Evolutionary conservation across 2,797 vertebrate genomes (phyloP), one percentile per base, ranked within the genome.

Genomic region (Sebastes steindachneri): DNA sequence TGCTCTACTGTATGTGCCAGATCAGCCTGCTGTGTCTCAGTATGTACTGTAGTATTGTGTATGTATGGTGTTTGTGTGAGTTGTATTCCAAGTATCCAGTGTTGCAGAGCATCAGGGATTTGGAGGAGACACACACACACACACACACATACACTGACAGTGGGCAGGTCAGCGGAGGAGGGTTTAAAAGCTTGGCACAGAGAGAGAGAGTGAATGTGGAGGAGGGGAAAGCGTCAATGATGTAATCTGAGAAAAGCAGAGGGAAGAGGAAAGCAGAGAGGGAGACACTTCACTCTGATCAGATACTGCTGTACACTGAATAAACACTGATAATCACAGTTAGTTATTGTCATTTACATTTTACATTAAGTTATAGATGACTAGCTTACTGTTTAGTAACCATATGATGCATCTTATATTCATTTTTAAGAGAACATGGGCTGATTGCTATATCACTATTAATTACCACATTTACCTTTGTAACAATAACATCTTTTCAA

Each of bases 161-260:
- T 67, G 75, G 60, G 85, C 71, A 85, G 75, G 87, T 89, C 85
- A 90, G 82, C 14, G 73, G 82, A 89, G 86, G 80, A 85, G 74
- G 88, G 75, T 92, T 87, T 89, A 80, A 83, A 86, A 81, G 84
- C 82, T 80, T 88, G 83, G 87, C 82, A 80, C 28, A 79, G 45
- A 45, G 73, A 80, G 35, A 26, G 60, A 73, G 58, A 60, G 59
- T 21, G 41, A 83, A 59, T 19, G 80, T 83, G 86, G 89, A 89
- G 87, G 86, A 88, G 79, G 87, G 84, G 75, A 77, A 59, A 58
- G 21, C 75, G 7, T 83, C 73, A 73, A 7, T 85, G 88, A 90
- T 86, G 84, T 91, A 90, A 90, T 83, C 68, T 75, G 74, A 85
- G 80, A 82, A 68, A 82, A 82, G 68, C 68, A 82, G 68, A 67